Conservation (phyloP, 2,888 invertebrate genomes). For the Ellobium chinense region DNA sequence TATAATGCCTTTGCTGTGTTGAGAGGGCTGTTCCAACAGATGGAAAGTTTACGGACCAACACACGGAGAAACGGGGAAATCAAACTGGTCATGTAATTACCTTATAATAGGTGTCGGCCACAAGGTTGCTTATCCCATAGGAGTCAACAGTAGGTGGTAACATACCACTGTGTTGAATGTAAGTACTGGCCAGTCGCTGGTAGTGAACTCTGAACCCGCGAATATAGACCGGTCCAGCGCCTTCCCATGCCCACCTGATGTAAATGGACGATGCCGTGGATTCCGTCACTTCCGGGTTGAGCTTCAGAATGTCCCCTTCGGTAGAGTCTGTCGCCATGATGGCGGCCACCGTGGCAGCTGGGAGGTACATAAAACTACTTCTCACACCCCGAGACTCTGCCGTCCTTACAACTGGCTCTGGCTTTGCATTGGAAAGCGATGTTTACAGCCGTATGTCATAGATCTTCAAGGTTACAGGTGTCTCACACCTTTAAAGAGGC, state of each 20-base stretch:
- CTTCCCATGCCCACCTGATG: slow-evolving; percentile 59
- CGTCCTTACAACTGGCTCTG: too few species aligned
- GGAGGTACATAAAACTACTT: slow-evolving; percentile 38
- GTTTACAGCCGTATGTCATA: too few species aligned
- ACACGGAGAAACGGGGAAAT: background rate
- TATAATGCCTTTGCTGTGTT: too few species aligned
- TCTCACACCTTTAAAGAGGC: too few species aligned
- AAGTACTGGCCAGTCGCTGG: slow-evolving; percentile 68
- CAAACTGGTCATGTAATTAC: slow-evolving; percentile 5
- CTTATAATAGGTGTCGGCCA: slow-evolving; percentile 73
- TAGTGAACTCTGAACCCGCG: slow-evolving; percentile 64
- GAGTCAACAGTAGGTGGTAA: slow-evolving; percentile 53
- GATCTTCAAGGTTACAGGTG: too few species aligned
- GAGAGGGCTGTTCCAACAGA: too few species aligned
- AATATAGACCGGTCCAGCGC: slow-evolving; percentile 51
- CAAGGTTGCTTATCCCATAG: slow-evolving; percentile 68
- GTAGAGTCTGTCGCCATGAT: slow-evolving; percentile 30
- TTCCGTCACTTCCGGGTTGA: slow-evolving; percentile 57
- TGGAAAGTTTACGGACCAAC: too few species aligned
- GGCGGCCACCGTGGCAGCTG: slow-evolving; percentile 23
- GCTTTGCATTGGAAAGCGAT: too few species aligned
- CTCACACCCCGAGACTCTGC: too few species aligned
- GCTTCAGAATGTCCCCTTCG: slow-evolving; percentile 23
- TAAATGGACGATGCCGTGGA: slow-evolving; percentile 67
- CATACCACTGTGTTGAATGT: slow-evolving; percentile 66